phyloP scores from a whole-genome alignment of 2,797 vertebrate species.

The Chaetophractus vellerosus region DNA sequence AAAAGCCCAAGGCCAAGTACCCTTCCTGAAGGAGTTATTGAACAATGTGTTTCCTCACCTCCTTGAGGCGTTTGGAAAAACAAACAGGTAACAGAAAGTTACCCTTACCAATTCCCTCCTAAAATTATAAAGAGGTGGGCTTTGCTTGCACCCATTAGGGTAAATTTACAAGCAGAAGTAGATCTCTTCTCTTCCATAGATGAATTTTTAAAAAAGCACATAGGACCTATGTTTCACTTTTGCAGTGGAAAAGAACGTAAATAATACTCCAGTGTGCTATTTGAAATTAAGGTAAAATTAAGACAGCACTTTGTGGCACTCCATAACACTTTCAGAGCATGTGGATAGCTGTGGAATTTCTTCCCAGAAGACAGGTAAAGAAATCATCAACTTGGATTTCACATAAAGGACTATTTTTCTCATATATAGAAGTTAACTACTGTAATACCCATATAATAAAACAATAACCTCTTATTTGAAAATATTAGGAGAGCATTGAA shows the following conservation, averaged over 20 bases:
- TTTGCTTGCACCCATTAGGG: neutral
- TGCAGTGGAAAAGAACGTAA: neutral
- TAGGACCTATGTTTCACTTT: neutral
- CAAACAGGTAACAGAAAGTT: neutral
- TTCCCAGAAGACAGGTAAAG: neutral
- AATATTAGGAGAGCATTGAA: neutral
- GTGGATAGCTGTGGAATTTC: neutral
- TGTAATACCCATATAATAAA: neutral
- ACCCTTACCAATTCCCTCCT: fast-evolving
- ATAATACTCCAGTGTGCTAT: neutral
- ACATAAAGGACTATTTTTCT: neutral
- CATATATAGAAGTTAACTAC: neutral
- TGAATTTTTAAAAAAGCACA: neutral
- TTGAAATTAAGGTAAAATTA: neutral
- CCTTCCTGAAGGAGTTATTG: neutral
- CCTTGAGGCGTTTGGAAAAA: neutral
- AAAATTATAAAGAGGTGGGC: neutral
- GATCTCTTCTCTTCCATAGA: neutral
- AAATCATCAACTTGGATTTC: neutral
- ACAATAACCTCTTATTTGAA: neutral
- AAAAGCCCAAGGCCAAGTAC: neutral
- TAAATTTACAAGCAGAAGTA: neutral
- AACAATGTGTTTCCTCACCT: neutral
- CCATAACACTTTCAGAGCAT: neutral
- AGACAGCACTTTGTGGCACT: neutral